These are phyloP conservation scores for Petrocephalus sullivani DNA, from an alignment of 2,797 vertebrate genomes.

Conservation along the genomic window DNA sequence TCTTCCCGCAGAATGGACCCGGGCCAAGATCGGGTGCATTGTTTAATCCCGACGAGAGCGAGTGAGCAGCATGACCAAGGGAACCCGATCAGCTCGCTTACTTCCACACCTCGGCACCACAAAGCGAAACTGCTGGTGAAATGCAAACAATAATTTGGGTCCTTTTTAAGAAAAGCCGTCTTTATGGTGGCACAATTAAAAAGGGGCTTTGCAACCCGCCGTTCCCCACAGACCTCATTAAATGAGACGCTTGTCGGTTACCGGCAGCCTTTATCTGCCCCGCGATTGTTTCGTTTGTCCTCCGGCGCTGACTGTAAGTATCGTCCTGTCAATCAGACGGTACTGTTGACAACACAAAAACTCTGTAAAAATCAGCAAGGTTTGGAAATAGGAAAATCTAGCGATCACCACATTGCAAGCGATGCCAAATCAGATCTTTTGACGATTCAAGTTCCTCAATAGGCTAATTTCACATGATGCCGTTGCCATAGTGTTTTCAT, in stretches of 20 bases:
- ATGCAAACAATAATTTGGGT: not conserved
- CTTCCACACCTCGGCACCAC: not conserved
- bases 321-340: not conserved
- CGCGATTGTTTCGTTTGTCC: not conserved
- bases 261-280: not conserved
- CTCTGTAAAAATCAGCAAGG: not conserved
- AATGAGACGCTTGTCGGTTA: not conserved
- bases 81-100: not conserved
- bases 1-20: not conserved
- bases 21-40: not conserved
- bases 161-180: not conserved
- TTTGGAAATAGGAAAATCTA: not conserved
- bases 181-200: not conserved
- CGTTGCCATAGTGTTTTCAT: not conserved
- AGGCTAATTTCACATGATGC: not conserved
- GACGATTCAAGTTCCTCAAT: not conserved
- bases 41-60: not conserved
- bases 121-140: too few relatives aligned
- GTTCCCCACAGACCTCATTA: conserved; percentile 15
- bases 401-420: not conserved
- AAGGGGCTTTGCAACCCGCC: not conserved
- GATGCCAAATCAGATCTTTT: not conserved
- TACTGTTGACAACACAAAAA: not conserved
- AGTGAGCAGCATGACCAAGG: not conserved
- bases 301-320: not conserved